Evolutionary conservation across 2,888 invertebrate genomes (phyloP).

Genomic region (Diaprepes abbreviatus): DNA sequence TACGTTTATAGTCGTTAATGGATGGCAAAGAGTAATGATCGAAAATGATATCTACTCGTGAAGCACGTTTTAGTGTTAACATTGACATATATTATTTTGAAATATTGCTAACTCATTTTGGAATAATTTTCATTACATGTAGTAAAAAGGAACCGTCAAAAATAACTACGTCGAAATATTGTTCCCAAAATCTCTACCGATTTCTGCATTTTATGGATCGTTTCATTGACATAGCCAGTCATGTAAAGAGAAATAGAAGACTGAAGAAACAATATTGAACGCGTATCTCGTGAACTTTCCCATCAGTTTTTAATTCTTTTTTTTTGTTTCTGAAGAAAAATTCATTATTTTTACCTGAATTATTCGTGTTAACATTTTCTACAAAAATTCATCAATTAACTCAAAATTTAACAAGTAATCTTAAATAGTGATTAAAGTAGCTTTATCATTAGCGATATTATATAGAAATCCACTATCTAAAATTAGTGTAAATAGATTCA

Average conservation of each 20-base stretch:
- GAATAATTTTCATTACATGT: slow-evolving; percentile 26
- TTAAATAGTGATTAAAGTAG: slow-evolving; percentile 45
- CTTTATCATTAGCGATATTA: slow-evolving; percentile 54
- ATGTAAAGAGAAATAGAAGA: too few relatives aligned
- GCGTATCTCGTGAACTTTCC: slow-evolving; percentile 49
- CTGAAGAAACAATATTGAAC: slow-evolving; percentile 58
- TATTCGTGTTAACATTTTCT: slow-evolving; percentile 52
- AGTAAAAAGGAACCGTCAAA: slow-evolving; percentile 36
- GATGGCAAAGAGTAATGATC: background rate
- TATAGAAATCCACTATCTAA: too few relatives aligned
- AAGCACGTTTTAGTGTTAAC: background rate
- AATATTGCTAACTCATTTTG: slow-evolving; percentile 7
- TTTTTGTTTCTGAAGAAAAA: too few relatives aligned
- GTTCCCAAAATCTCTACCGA: too few relatives aligned
- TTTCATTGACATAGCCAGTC: slow-evolving; percentile 50
- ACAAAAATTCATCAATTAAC: slow-evolving; percentile 44
- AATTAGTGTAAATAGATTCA: too few relatives aligned
- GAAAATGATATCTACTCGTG: background rate
- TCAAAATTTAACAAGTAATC: slow-evolving; percentile 3
- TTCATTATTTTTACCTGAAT: slow-evolving; percentile 45
- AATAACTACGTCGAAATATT: slow-evolving; percentile 36
- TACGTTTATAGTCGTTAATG: slow-evolving; percentile 3
- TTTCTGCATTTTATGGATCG: too few relatives aligned
- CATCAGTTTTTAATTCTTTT: slow-evolving; percentile 44
- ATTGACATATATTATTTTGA: slow-evolving; percentile 31